phyloP scores from a whole-genome alignment of 2,888 invertebrate genomes.

The Yponomeuta evonymella region DNA sequence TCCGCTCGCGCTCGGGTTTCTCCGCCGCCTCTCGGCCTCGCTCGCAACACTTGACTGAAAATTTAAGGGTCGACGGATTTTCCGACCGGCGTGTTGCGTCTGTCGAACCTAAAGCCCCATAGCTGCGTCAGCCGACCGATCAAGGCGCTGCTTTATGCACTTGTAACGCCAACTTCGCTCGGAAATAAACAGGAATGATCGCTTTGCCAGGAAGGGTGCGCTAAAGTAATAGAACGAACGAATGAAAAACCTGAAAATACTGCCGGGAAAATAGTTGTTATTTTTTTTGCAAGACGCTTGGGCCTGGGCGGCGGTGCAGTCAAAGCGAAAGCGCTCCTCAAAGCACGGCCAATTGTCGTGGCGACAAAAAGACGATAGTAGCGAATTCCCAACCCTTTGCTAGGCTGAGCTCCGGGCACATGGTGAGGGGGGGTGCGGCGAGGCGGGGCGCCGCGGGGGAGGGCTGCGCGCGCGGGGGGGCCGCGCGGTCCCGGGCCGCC shows the following conservation, averaged over 20 bases:
- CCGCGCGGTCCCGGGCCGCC: conserved; percentile 65
- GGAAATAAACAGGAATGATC: background rate
- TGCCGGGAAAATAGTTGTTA: background rate
- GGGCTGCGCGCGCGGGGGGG: conserved; percentile 50
- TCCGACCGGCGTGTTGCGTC: conserved; percentile 53
- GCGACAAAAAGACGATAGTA: conserved; percentile 56
- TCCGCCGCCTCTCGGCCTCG: conserved; percentile 45
- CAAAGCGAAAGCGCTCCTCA: conserved; percentile 38
- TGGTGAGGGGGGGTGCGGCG: conserved; percentile 22
- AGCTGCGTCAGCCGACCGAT: conserved; percentile 8
- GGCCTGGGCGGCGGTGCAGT: conserved; percentile 22
- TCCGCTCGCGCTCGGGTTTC: conserved; percentile 35
- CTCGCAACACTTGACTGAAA: conserved; percentile 52
- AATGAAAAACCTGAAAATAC: background rate
- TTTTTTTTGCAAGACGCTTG: background rate
- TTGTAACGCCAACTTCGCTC: background rate
- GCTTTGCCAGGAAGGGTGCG: background rate
- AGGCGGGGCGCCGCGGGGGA: conserved; percentile 28
- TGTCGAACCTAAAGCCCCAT: conserved; percentile 25
- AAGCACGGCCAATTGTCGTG: conserved; percentile 49
- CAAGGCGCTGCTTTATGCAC: background rate
- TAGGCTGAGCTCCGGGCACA: conserved; percentile 13
- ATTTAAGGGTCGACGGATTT: conserved; percentile 69
- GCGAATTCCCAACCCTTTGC: conserved; percentile 69
- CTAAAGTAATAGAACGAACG: background rate